These are phyloP conservation scores for Amphimallon solstitiale DNA, from an alignment of 2,888 invertebrate species.

Conservation along the genomic window DNA sequence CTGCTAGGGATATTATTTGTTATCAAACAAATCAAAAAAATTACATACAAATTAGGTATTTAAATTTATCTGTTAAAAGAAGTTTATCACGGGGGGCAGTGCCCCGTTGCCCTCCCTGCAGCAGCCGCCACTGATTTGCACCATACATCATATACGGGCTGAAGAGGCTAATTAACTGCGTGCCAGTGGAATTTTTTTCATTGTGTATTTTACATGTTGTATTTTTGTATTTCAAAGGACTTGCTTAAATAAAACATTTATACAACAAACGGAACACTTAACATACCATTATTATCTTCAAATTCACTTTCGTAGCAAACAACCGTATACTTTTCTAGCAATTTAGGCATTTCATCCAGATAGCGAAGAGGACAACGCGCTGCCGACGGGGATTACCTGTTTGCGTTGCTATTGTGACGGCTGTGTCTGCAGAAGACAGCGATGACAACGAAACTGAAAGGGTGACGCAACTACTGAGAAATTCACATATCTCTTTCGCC, in stretches of 20 bases:
- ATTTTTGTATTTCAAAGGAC: neutral
- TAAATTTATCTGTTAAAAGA: too few relatives aligned
- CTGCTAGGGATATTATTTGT: too few relatives aligned
- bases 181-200: too few relatives aligned
- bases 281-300: constrained; percentile 20
- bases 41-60: too few relatives aligned
- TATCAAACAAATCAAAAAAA: too few relatives aligned
- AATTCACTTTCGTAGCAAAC: neutral
- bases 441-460: constrained; percentile 4
- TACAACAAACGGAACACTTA: neutral
- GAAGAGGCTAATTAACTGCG: too few relatives aligned
- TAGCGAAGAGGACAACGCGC: neutral
- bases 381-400: too few relatives aligned
- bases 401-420: neutral
- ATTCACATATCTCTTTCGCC: constrained; percentile 9
- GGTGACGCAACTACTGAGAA: constrained; percentile 16
- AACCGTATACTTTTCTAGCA: neutral
- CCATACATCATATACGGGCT: too few relatives aligned
- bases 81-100: too few relatives aligned
- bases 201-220: too few relatives aligned
- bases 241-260: neutral
- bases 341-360: constrained; percentile 15
- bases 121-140: too few relatives aligned
- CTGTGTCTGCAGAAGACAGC: neutral
- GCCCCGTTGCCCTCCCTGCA: too few relatives aligned